These are phyloP conservation scores for Rhizoglyphus robini DNA, from an alignment of 1,140 invertebrate genomes.

Conservation along the genomic window DNA sequence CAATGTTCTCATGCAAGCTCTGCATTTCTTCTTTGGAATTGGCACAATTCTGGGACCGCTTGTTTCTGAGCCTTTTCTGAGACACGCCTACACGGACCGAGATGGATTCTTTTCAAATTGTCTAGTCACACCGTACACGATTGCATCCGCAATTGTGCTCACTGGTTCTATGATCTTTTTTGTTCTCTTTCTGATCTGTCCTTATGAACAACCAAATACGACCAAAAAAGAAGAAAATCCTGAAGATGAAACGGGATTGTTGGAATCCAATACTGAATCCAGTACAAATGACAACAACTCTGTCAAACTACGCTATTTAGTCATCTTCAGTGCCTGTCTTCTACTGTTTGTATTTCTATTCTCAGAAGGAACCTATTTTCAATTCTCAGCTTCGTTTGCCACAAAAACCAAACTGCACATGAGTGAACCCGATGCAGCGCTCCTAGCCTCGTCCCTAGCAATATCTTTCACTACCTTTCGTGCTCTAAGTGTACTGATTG, in stretches of 20 bases:
- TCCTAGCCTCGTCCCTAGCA: too few species aligned
- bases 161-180: too few species aligned
- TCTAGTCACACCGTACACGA: slow-evolving; percentile 9
- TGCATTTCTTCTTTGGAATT: slow-evolving; percentile 17
- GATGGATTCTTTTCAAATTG: not conserved
- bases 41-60: slow-evolving; percentile 9
- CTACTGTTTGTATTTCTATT: too few species aligned
- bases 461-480: too few species aligned
- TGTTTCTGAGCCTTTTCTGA: slow-evolving; percentile 9
- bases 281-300: slow-evolving; percentile 7
- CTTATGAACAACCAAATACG: slow-evolving; percentile 1
- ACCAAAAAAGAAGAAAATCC: not conserved
- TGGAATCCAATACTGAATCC: slow-evolving; percentile 4
- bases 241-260: not conserved
- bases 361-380: too few species aligned
- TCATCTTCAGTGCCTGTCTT: too few species aligned
- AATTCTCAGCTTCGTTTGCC: too few species aligned
- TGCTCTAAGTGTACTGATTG: too few species aligned
- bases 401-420: too few species aligned
- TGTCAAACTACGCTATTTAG: not conserved
- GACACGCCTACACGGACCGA: not conserved
- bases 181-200: not conserved
- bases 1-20: too few species aligned
- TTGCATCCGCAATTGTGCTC: not conserved
- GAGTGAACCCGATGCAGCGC: too few species aligned